Evolutionary conservation across 2,797 vertebrate genomes (phyloP), one percentile per base, ranked within the genome.

Genomic region (Danio tinwini): DNA sequence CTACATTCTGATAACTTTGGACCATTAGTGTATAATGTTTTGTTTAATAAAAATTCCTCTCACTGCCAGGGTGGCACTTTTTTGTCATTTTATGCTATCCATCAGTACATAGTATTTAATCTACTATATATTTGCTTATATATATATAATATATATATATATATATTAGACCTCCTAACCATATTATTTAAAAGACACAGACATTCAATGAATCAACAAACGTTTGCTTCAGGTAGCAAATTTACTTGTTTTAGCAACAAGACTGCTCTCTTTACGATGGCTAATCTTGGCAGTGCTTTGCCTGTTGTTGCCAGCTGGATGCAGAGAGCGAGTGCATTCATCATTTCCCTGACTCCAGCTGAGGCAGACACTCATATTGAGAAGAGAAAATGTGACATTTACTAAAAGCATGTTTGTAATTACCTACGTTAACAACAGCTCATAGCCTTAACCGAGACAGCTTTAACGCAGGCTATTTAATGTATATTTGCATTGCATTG

Each of bases 261-360:
- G 70, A 82, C 6, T 14, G 65, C 17, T 47, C 55, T 59, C 37
- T 58, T 52, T 59, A 52, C 16, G 49, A 69, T 47, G 58, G 55
- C 19, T 71, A 49, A 64, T 63, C 37, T 67, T 56, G 63, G 67
- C 74, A 76, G 74, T 37, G 44, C 65, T 62, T 63, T 69, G 55
- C 40, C 72, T 79, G 65, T 74, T 74, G 71, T 68, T 75, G 61
- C 69, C 49, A 49, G 64, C 49, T 40, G 61, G 63, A 37, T 42
- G 65, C 76, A 42, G 44, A 56, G 39, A 68, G 63, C 7, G n/a
- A 44, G 17, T 39, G 62, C 63, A 63, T 56, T 79, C 61, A 42
- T 74, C 44, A 47, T 78, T 58, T 56, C 68, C 50, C 9, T 70
- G 67, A 50, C 67, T 17, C 47, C 74, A 58, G 53, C 55, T 56